Conservation (phyloP, 1,140 invertebrate species). For the Macrobrachium nipponense region DNA sequence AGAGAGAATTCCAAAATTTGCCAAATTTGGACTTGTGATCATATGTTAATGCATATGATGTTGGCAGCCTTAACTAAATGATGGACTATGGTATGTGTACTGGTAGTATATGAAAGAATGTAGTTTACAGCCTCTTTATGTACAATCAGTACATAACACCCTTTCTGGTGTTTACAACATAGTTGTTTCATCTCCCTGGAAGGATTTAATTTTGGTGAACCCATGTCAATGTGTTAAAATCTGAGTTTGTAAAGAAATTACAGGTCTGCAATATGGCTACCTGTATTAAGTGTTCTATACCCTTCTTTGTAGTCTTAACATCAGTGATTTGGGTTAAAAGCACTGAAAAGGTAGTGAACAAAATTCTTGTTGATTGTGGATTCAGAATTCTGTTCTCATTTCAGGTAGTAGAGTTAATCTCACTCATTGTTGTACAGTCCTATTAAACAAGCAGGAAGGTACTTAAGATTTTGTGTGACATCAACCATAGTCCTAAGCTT, state of each 20-base stretch:
- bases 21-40: too few relatives aligned
- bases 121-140: too few relatives aligned
- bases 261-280: background rate
- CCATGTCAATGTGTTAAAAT: background rate
- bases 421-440: background rate
- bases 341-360: conserved; percentile 5
- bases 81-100: too few relatives aligned
- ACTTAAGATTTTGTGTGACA: background rate
- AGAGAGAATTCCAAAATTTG: too few relatives aligned
- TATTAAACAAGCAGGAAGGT: background rate
- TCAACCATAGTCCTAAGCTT: background rate
- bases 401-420: background rate
- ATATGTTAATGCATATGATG: too few relatives aligned
- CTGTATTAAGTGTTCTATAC: background rate
- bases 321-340: conserved; percentile 7
- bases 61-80: too few relatives aligned
- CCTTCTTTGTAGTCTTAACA: too few relatives aligned
- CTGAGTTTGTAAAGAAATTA: background rate
- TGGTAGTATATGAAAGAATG: too few relatives aligned
- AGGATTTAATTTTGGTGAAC: background rate
- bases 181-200: background rate
- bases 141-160: too few relatives aligned
- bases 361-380: background rate
- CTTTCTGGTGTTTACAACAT: too few relatives aligned
- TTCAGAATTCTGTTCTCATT: background rate